Conservation (phyloP, 2,797 vertebrate genomes). For the Oreonectes daqikongensis region DNA sequence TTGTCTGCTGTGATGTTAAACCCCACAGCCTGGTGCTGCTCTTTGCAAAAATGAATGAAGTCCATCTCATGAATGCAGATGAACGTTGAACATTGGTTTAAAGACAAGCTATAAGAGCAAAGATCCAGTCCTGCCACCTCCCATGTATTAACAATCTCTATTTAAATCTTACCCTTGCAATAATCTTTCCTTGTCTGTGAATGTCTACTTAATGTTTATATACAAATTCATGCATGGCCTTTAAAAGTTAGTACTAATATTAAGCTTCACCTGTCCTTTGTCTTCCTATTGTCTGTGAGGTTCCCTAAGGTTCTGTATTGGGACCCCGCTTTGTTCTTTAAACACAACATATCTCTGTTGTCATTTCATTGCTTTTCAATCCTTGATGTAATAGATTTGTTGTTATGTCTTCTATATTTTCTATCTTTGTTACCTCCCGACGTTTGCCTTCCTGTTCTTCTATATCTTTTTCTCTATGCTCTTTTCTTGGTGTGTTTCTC, state of each 20-base stretch:
- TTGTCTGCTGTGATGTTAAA: conserved; percentile 23
- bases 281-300: conserved; percentile 4
- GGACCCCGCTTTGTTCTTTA: background rate
- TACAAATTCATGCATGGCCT: conserved; percentile 11
- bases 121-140: conserved; percentile 24
- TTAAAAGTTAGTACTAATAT: background rate
- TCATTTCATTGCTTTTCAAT: conserved; percentile 27
- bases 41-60: conserved; percentile 20
- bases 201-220: conserved; percentile 5
- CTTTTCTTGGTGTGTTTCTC: conserved; percentile 57
- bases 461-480: conserved; percentile 60
- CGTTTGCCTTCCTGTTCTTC: conserved; percentile 48
- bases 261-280: background rate
- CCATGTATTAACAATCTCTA: conserved; percentile 13
- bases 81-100: background rate
- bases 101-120: background rate
- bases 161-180: conserved; percentile 4
- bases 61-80: conserved; percentile 46
- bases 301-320: conserved; percentile 6
- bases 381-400: conserved; percentile 62
- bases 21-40: conserved; percentile 32
- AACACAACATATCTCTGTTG: background rate
- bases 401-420: conserved; percentile 63
- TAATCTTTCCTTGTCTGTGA: background rate
- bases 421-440: conserved; percentile 26